Conservation (phyloP, 2,113 vertebrate genomes). For the Xiphophorus hellerii region DNA sequence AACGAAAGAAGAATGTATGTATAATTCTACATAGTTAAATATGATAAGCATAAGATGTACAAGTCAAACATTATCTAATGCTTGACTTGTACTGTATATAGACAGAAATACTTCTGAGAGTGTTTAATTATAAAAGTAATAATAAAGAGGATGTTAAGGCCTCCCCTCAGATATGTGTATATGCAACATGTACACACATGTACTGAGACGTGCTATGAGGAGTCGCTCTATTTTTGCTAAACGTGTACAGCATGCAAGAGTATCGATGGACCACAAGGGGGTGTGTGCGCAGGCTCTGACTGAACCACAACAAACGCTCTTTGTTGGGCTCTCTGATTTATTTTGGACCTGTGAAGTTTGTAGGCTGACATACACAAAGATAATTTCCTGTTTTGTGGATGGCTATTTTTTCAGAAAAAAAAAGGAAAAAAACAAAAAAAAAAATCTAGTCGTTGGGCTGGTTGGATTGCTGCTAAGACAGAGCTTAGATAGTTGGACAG, state of each 20-base stretch:
- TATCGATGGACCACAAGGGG: conserved; percentile 79
- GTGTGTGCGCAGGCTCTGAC: conserved; percentile 51
- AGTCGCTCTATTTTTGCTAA: conserved; percentile 70
- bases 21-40: conserved; percentile 70
- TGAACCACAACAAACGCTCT: conserved; percentile 57
- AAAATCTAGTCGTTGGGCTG: conserved; percentile 39
- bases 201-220: conserved; percentile 45
- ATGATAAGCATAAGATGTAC: conserved; percentile 68
- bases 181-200: conserved; percentile 42
- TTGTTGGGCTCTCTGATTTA: conserved; percentile 39
- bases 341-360: conserved; percentile 74
- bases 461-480: conserved; percentile 73
- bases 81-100: conserved; percentile 35
- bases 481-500: conserved; percentile 59
- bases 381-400: conserved; percentile 48
- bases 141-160: conserved; percentile 69
- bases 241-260: conserved; percentile 74
- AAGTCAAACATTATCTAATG: not conserved
- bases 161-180: conserved; percentile 44
- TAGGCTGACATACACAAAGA: conserved; percentile 55
- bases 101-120: conserved; percentile 62
- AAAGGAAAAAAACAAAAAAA: not conserved
- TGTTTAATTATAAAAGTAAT: conserved; percentile 40
- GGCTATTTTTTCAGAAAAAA: conserved; percentile 49
- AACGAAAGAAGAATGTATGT: conserved; percentile 79